phyloP scores from a whole-genome alignment of 1,140 invertebrate species.

The Drosophila quadrilineata region DNA sequence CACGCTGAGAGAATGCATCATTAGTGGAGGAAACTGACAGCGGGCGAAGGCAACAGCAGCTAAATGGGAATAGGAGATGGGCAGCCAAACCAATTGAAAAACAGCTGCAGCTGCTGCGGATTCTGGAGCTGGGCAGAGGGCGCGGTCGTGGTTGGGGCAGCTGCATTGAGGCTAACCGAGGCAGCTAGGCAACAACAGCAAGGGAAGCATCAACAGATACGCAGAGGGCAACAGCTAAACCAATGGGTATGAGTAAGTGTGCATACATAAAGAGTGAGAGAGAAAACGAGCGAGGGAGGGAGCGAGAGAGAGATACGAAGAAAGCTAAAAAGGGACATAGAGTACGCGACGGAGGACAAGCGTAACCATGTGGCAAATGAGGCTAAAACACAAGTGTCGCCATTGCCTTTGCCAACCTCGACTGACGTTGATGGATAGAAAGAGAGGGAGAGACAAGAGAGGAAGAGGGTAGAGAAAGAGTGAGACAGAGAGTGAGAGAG shows the following conservation, averaged over 20 bases:
- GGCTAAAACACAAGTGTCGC: conserved; percentile 62
- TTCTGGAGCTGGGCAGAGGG: too few species aligned
- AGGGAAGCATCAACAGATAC: neutral
- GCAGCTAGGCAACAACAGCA: neutral
- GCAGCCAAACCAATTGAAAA: neutral
- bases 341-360: conserved; percentile 22
- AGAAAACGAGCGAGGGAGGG: neutral
- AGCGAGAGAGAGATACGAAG: neutral
- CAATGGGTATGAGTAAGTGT: neutral
- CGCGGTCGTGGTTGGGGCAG: neutral
- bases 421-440: conserved; percentile 59
- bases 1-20: conserved; percentile 65
- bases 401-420: conserved; percentile 24
- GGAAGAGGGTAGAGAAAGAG: neutral
- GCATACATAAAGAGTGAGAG: neutral
- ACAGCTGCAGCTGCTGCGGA: too few species aligned
- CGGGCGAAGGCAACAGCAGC: conserved; percentile 10
- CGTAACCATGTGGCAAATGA: conserved; percentile 69
- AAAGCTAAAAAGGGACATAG: neutral
- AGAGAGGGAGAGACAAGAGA: neutral
- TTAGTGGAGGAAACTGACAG: conserved; percentile 55
- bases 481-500: neutral
- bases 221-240: neutral
- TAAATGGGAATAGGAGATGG: conserved; percentile 26
- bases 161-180: conserved; percentile 1